Percentiles rank a stretch among this genome's conserved stretches.
Conservation (phyloP, 1,140 invertebrate genomes). For the Sitodiplosis mosellana region DNA sequence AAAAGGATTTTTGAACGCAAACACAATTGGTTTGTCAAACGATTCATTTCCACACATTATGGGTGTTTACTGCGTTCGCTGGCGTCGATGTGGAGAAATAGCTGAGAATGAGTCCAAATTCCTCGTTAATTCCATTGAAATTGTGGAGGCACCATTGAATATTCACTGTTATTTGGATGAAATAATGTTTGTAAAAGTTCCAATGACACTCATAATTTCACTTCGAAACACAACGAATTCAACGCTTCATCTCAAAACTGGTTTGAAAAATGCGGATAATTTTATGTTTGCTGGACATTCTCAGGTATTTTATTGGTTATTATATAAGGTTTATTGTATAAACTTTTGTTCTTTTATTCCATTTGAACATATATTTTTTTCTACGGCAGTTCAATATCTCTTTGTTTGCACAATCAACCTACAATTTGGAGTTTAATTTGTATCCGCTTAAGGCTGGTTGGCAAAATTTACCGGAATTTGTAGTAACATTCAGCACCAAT, state of each 20-base stretch:
- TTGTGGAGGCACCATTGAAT: slow-evolving; percentile 20
- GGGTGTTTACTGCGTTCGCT: slow-evolving; percentile 22
- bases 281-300: slow-evolving; percentile 25
- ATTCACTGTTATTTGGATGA: slow-evolving; percentile 25
- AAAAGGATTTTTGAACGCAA: slow-evolving; percentile 20
- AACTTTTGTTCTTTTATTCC: neutral
- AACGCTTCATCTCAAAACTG: slow-evolving; percentile 18
- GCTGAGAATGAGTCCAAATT: slow-evolving; percentile 25
- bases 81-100: slow-evolving; percentile 16
- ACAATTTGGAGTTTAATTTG: slow-evolving; percentile 21
- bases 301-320: slow-evolving; percentile 11
- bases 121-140: slow-evolving; percentile 17
- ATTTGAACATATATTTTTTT: neutral
- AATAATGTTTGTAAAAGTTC: slow-evolving; percentile 25
- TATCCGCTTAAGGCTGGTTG: slow-evolving; percentile 23
- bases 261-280: slow-evolving; percentile 18
- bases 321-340: neutral
- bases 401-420: slow-evolving; percentile 21
- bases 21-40: slow-evolving; percentile 9
- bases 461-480: slow-evolving; percentile 21
- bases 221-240: slow-evolving; percentile 19
- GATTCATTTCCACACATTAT: slow-evolving; percentile 6
- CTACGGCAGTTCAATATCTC: slow-evolving; percentile 18
- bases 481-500: slow-evolving; percentile 19
- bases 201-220: slow-evolving; percentile 21